A percentile compares a stretch with the other conserved stretches of the same genome.
Evolutionary conservation across 2,113 vertebrate species (phyloP).

Genomic region (Lycaon pictus): DNA sequence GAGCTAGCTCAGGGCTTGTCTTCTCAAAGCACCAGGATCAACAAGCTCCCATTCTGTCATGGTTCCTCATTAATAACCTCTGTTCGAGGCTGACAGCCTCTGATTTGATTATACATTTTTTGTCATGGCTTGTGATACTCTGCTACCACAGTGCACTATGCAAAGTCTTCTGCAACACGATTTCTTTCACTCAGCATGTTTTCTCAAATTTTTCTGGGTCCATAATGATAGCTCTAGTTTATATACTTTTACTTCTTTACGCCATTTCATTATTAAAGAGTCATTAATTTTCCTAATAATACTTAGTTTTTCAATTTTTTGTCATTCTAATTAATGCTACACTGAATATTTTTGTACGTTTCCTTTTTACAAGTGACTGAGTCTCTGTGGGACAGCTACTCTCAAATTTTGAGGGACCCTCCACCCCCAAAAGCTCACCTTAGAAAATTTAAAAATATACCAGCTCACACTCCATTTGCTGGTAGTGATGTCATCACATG

Average conservation of each 20-base stretch:
- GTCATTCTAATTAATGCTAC: background rate
- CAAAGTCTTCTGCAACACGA: background rate
- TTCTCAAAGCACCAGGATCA: background rate
- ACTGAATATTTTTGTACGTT: background rate
- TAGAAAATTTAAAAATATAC: background rate
- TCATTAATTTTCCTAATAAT: background rate
- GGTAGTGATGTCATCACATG: background rate
- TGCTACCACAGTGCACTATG: background rate
- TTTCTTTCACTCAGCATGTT: background rate
- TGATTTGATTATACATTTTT: background rate
- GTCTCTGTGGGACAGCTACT: background rate
- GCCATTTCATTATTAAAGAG: background rate
- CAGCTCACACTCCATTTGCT: background rate
- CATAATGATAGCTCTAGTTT: background rate
- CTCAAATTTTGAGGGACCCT: background rate
- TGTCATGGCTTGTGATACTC: background rate
- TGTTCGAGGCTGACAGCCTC: background rate
- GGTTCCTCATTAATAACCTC: background rate
- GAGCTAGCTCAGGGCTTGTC: background rate
- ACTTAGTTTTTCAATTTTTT: background rate
- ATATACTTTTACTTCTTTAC: conserved; percentile 4
- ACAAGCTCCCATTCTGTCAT: background rate
- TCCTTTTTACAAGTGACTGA: background rate
- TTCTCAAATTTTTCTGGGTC: background rate
- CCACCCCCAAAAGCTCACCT: background rate